These are phyloP conservation scores for Goniozus legneri DNA, from an alignment of 1,140 invertebrate genomes.

Conservation along the genomic window DNA sequence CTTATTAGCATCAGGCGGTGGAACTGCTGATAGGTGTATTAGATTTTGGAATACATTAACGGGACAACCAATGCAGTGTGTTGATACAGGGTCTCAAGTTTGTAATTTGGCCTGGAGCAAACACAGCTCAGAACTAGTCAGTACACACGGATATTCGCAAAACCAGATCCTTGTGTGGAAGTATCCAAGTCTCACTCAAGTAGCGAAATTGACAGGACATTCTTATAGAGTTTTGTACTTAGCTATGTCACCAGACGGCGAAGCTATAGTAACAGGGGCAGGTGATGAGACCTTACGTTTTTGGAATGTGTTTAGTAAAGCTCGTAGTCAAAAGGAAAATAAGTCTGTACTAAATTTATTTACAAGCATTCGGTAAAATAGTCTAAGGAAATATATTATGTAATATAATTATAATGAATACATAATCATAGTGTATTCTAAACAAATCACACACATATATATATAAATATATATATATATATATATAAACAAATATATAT, in stretches of 20 bases:
- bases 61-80: slow-evolving; percentile 97
- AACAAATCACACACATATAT: not conserved
- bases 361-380: slow-evolving; percentile 74
- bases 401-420: slow-evolving; percentile 2
- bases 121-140: slow-evolving; percentile 95
- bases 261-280: slow-evolving; percentile 98
- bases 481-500: slow-evolving; percentile 10
- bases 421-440: not conserved
- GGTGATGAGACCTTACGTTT: slow-evolving; percentile 98
- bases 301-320: slow-evolving; percentile 99
- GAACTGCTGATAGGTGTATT: slow-evolving; percentile 96
- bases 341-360: slow-evolving; percentile 97
- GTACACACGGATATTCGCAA: slow-evolving; percentile 99
- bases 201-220: slow-evolving; percentile 97
- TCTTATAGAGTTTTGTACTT: slow-evolving; percentile 96
- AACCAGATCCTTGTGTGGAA: slow-evolving; percentile 99
- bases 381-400: slow-evolving; percentile 12
- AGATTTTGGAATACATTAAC: slow-evolving; percentile 99
- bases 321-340: slow-evolving; percentile 90
- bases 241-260: slow-evolving; percentile 97
- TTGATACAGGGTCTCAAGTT: slow-evolving; percentile 98
- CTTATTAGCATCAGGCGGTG: slow-evolving; percentile 93
- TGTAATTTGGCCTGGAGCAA: slow-evolving; percentile 99
- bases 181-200: slow-evolving; percentile 94
- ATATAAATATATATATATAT: slow-evolving; percentile 3